Conservation (phyloP, 2,113 vertebrate species). For the Daphoenositta chrysoptera region DNA sequence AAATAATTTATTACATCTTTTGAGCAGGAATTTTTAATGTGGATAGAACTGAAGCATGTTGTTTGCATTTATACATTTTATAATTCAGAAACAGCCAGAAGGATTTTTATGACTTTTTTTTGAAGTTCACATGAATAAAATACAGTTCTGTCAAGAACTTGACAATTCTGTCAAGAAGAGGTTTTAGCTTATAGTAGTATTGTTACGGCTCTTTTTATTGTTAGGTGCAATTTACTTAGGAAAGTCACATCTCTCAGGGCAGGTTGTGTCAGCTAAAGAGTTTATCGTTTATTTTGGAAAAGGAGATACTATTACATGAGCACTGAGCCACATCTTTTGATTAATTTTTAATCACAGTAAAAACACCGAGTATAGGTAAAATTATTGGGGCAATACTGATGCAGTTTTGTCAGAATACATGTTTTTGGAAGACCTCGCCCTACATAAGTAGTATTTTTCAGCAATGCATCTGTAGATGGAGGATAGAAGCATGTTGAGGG, state of each 20-base stretch:
- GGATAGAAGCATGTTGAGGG: not conserved
- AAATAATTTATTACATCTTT: not conserved
- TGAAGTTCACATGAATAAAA: not conserved
- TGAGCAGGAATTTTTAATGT: not conserved
- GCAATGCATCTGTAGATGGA: not conserved
- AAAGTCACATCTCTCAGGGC: not conserved
- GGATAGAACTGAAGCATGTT: not conserved
- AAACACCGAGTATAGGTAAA: not conserved
- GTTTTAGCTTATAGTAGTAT: not conserved
- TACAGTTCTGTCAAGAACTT: not conserved
- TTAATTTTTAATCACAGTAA: not conserved
- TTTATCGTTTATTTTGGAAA: not conserved
- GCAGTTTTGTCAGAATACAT: not conserved
- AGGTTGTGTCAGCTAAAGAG: not conserved
- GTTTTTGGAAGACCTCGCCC: not conserved
- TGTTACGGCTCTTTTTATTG: not conserved
- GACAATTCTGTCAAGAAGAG: not conserved
- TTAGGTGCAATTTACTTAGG: not conserved
- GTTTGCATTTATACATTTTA: not conserved
- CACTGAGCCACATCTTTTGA: not conserved
- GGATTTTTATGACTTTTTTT: not conserved
- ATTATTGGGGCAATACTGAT: not conserved
- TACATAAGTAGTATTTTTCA: not conserved
- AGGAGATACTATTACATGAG: not conserved
- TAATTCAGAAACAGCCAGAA: not conserved